Base-by-base conservation (phyloP, 1,140 invertebrate species). In the Pararge aegeria region DNA sequence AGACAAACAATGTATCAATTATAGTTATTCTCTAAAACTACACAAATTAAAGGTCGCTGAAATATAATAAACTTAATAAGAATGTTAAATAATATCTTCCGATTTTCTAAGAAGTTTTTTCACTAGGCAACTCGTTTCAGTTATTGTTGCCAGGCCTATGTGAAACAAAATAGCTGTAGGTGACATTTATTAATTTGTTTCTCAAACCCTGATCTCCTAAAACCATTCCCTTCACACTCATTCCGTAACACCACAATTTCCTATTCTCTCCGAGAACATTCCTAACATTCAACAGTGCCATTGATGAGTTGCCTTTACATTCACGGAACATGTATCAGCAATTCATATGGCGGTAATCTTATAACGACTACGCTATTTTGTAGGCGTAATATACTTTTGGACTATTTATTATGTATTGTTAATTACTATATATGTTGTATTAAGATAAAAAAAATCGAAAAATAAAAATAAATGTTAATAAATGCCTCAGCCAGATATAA, bases 341-440 rank as follows among this genome's bases (percentile, higher is more conserved):
- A 85, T 84, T 89, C 84, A 79, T 76, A 75, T 82, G 86, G 77
- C 80, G 79, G 81, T 87, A 82, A 85, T 85, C 87, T 89, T 87
- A 87, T 89, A 89, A 87, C 85, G 83, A 87, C 87, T 89, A 89
- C 87, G 87, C 83, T 89, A 84, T 87, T 89, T 87, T 89, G 87
- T 89, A 89, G 83, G 83, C 87, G 87, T 89, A 87, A 89, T 89
- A 89, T 89, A 89, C 87, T 89, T 89, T 89, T 89, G 82, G 87
- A 89, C 87, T 89, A 89, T 89, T 89, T 89, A 89, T 89, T 89
- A 89, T 84, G 87, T 89, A 89, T 88, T 89, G 87, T 89, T 89
- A 89, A 89, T 87, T 88, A 89, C 87, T 87, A 89, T 87, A 83
- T 89, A 89, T 89, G 84, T 89, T 89, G 84, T 89, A 89, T 87